These are phyloP conservation scores for Steinernema scapterisci DNA, from an alignment of 2,888 invertebrate genomes.

Conservation along the genomic window DNA sequence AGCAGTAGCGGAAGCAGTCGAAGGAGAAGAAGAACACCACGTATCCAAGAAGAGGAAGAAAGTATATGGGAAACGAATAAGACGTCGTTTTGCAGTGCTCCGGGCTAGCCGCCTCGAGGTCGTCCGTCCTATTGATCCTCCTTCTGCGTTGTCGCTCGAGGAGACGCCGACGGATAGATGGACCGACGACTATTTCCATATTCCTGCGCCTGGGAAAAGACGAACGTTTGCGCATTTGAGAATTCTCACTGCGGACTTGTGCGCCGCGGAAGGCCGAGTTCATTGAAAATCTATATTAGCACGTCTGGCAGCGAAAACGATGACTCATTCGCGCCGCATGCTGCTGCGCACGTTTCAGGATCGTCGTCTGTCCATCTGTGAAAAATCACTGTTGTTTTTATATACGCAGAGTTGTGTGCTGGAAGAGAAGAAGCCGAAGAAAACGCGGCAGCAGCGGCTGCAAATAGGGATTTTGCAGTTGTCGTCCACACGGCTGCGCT, in stretches of 20 bases:
- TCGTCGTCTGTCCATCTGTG: too few species aligned
- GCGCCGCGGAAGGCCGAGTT: neutral
- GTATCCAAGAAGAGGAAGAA: neutral
- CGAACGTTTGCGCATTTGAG: conserved; percentile 26
- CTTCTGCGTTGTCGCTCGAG: too few species aligned
- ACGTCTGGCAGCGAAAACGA: neutral
- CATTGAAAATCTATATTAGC: conserved; percentile 29
- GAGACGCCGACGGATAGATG: neutral
- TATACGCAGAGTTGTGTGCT: too few species aligned
- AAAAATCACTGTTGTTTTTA: too few species aligned
- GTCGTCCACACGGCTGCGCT: neutral
- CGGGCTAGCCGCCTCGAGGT: conserved; percentile 2
- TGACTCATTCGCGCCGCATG: conserved; percentile 5
- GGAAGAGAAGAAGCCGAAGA: too few species aligned
- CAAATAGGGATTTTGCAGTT: too few species aligned
- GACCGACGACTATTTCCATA: conserved; percentile 11
- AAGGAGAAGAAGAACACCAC: too few species aligned
- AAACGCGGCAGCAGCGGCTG: too few species aligned
- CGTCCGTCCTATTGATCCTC: conserved; percentile 28
- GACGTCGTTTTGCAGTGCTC: neutral
- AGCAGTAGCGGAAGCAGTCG: neutral
- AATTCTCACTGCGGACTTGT: neutral
- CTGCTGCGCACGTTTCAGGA: neutral
- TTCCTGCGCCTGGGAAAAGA: neutral
- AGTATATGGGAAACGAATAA: conserved; percentile 23